phyloP scores from a whole-genome alignment of 1,140 invertebrate species.

The Coptotermes formosanus region DNA sequence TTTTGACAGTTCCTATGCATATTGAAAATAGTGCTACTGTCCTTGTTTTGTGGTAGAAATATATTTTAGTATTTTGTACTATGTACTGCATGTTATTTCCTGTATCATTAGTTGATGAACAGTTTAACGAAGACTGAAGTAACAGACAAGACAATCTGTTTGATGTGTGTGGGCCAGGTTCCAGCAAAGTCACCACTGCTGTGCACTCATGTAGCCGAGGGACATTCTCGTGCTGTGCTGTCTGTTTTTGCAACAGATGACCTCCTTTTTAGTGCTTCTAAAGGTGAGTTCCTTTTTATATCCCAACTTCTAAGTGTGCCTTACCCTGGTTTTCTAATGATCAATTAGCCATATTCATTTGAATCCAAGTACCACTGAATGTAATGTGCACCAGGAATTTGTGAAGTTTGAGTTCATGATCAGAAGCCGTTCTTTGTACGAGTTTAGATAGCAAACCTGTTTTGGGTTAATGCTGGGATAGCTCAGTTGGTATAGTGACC shows the following conservation, averaged over 20 bases:
- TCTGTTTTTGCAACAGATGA: conserved; percentile 72
- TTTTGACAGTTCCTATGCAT: no score
- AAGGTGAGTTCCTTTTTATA: conserved; percentile 55
- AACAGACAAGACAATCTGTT: background rate
- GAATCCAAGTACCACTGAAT: background rate
- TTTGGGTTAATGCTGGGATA: no score
- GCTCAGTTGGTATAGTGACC: no score
- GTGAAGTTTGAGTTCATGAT: no score
- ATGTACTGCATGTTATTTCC: no score
- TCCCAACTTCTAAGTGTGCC: background rate
- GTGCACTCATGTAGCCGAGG: conserved; percentile 78
- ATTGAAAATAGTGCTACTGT: no score
- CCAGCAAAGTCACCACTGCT: conserved; percentile 62
- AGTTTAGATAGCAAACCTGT: no score
- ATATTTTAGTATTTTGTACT: no score
- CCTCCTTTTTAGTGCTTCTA: conserved; percentile 73
- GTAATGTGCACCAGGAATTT: background rate
- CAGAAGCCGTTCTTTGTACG: no score
- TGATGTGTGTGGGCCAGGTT: conserved; percentile 42
- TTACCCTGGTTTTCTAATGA: background rate
- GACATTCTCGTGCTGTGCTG: conserved; percentile 80
- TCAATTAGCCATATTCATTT: background rate
- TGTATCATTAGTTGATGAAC: no score
- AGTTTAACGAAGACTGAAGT: no score
- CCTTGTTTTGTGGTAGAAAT: no score